phyloP scores from a whole-genome alignment of 2,113 vertebrate genomes.

The Rynchops niger region DNA sequence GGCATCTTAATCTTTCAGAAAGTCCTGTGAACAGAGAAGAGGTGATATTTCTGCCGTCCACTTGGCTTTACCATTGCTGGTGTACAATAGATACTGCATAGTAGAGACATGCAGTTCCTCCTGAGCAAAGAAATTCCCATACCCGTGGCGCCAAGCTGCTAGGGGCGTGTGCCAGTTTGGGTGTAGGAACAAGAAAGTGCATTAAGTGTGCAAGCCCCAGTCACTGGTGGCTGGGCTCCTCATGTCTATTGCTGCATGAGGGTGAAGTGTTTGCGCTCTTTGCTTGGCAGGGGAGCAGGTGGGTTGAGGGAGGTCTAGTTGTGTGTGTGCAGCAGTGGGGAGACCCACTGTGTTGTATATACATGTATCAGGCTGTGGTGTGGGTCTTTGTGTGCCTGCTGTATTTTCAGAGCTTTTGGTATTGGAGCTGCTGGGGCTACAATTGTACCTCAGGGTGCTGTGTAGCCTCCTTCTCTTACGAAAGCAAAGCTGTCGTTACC shows the following conservation, averaged over 20 bases:
- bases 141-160: background rate
- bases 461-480: background rate
- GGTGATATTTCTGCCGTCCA: background rate
- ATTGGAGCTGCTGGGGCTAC: background rate
- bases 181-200: background rate
- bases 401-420: background rate
- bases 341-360: fast-evolving
- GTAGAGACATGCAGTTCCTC: background rate
- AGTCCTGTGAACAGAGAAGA: background rate
- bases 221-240: background rate
- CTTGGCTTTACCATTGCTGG: background rate
- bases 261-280: background rate
- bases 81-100: background rate
- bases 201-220: background rate
- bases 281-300: background rate
- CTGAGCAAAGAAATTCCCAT: background rate
- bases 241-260: fast-evolving
- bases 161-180: background rate
- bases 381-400: background rate
- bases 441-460: background rate
- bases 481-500: background rate
- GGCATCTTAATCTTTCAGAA: background rate
- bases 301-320: too few species aligned
- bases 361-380: fast-evolving
- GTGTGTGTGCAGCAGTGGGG: background rate